Percentiles rank a stretch among this genome's conserved stretches.
These are phyloP conservation scores for Stigmatopora argus DNA, from an alignment of 2,113 vertebrate species.

Conservation along the genomic window DNA sequence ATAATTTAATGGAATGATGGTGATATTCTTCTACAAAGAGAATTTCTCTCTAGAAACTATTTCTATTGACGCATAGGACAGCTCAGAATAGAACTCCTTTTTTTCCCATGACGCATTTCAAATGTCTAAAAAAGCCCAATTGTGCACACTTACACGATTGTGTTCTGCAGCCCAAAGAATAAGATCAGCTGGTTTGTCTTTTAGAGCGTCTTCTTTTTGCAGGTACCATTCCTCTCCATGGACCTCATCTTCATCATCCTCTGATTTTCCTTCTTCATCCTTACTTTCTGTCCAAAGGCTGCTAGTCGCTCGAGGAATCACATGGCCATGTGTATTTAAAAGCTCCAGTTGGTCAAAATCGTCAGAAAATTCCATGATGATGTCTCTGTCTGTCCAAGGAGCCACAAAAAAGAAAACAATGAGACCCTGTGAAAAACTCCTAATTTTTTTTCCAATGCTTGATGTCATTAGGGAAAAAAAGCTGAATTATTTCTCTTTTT, in stretches of 20 bases:
- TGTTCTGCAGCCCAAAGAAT: constrained; percentile 70
- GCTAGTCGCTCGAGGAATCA: constrained; percentile 62
- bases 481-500: no score
- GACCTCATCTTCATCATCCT: constrained; percentile 45
- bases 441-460: neutral
- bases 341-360: constrained; percentile 71
- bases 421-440: neutral
- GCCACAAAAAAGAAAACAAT: neutral
- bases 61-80: no score
- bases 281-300: constrained; percentile 61
- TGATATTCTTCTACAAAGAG: no score
- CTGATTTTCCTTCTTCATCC: constrained; percentile 39
- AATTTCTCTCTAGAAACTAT: no score
- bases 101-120: no score
- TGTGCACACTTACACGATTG: constrained; percentile 58
- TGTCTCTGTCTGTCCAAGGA: neutral
- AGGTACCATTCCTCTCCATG: constrained; percentile 65
- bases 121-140: neutral
- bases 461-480: neutral
- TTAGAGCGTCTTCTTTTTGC: constrained; percentile 56
- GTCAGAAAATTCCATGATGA: constrained; percentile 66
- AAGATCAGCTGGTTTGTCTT: constrained; percentile 54
- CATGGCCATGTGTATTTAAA: constrained; percentile 60
- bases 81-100: no score
- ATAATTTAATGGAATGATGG: no score